Conservation (phyloP, 2,888 invertebrate species). For the Alviniconcha strummeri region DNA sequence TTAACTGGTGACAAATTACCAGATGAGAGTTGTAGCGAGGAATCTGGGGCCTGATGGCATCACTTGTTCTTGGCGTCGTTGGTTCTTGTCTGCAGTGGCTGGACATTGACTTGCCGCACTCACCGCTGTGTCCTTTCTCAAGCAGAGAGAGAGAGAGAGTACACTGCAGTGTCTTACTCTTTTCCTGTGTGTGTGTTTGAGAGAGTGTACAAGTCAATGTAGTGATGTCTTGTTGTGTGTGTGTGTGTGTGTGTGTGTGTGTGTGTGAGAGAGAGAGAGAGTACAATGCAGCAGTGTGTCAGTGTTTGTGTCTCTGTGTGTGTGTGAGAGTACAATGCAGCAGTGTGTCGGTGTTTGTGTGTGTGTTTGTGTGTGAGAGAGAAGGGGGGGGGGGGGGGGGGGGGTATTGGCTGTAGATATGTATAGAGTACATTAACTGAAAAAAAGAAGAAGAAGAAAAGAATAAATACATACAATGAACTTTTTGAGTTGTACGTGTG, state of each 20-base stretch:
- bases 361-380: neutral
- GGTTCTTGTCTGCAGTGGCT: no score
- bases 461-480: neutral
- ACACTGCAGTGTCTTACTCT: no score
- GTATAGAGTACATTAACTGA: no score
- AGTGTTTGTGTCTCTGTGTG: neutral
- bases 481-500: neutral
- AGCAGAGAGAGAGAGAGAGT: no score
- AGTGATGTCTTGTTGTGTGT: neutral
- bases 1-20: no score
- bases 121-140: no score
- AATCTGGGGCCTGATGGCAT: no score
- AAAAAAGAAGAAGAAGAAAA: neutral
- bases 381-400: no score
- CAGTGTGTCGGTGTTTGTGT: neutral
- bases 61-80: no score
- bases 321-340: neutral
- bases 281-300: neutral
- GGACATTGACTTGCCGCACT: no score
- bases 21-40: no score
- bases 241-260: conserved; percentile 2
- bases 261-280: neutral
- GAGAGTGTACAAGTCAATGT: neutral
- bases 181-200: neutral
- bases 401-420: no score